Base-by-base conservation (phyloP, 30 jellyfish, hydroid and myxozoan genomes). In the Nemopilema nomurai region DNA sequence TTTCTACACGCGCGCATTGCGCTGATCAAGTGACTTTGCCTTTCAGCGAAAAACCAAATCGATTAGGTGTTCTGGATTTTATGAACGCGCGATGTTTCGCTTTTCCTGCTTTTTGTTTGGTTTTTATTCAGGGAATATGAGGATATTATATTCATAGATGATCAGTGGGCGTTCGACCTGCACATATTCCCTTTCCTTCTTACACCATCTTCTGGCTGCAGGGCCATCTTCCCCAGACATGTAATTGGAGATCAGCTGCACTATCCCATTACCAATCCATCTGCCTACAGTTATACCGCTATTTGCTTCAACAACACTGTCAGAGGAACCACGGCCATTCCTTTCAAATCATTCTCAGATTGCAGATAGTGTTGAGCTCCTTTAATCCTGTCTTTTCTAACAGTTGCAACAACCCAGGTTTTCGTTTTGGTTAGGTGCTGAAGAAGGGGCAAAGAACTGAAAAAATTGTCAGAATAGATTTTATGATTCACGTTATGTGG, bases 191-290 rank as follows among this genome's bases (percentile, higher is more conserved):
- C 29, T 65, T 19, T 67, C 7, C 27, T 68, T 81, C 49, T 27
- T 66, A 70, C 41, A 24, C 89, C 89, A 79, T 19, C 89, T 19
- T 30, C 67, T 63, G 21, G 89, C 89, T 13, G 19, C 89, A 33
- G 49, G 49, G 30, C 82, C 86, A 8, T 21, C 81, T 17, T 20
- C 81, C 9, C 29, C 30, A 31, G 86, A 9, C 49, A 76, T 25
- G 27, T 76, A 76, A 52, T 76, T 76, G 16, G 86, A 76, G 24
- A 71, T 29, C 49, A 49, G 83, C 81, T 76, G 86, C 9, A 76
- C 86, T 18, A 49, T 50, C 20, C 41, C n/a, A 51, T 76, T 76
- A 51, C 50, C 86, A 16, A 76, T 29, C 86, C 86, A 51, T 51
- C 77, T 19, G 24, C 16, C 27, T 67, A 19, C 27, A 22, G 22